Evolutionary conservation across 2,888 invertebrate species (phyloP), one percentile per base, ranked within the genome.

Genomic region (Chrysotoxum bicinctum): DNA sequence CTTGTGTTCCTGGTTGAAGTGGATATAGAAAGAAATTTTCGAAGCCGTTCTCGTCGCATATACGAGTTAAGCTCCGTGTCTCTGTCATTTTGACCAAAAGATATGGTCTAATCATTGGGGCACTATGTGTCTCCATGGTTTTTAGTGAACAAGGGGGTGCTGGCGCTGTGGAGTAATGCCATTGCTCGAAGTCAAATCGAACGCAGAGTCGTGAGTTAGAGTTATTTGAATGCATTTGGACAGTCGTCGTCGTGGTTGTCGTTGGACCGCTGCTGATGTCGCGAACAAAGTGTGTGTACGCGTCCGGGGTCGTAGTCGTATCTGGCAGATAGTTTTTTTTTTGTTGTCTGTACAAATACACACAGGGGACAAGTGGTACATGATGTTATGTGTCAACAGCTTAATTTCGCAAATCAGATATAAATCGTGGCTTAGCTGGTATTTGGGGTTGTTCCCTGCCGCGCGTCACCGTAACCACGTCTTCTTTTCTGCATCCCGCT

Each of bases 371-470:
- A 90, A 90, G 90, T 90, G 90, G 89, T 90, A 90, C 90, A 90
- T 90, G 90, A 91, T 91, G 91, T 90, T 90, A 90, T 91, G 90
- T 91, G 90, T 90, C 90, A 91, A 91, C 91, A 90, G 91, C 91
- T 91, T 90, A 91, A 91, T 91, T 91, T 90, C 89, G 88, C 88
- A 88, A 86, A 87, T 86, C 80, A 82, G 88, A 88, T 88, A 87
- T 87, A 75, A 88, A 87, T 88, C 87, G 80, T 79, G 12, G 82
- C 68, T 77, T 56, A 60, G 76, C 56, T 70, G 62, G 72, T 81
- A 68, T 77, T 78, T 69, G 54, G 66, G 68, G 69, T 43, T 76
- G 32, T 76, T 52, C 75, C 73, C 56, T 30, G 62, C 14, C 9
- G n/a, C 58, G 23, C 19, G 1, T 37, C 23, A 12, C 8, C 14